Base-by-base conservation (phyloP, 2,797 vertebrate genomes). In the Sebastolobus alascanus region DNA sequence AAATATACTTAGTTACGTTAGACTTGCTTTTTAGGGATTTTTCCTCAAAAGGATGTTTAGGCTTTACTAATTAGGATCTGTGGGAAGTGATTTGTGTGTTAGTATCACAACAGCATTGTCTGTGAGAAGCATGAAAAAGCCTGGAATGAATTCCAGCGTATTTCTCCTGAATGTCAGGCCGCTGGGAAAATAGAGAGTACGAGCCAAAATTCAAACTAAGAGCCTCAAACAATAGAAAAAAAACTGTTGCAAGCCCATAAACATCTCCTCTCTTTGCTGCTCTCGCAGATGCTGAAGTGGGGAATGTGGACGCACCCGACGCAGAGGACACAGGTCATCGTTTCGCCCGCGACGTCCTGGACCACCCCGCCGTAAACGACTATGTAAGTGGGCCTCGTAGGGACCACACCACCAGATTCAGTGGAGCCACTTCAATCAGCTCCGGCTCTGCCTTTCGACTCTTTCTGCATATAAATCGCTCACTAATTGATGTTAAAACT, bases 331-430 rank as follows among this genome's bases (percentile, higher is more conserved):
- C 91, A 55, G 95, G 95, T 84, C 97, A 90, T n/a, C 97, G 97
- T 1, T 96, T 90, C 4, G 25, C 94, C 80, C 96, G 98, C 43
- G 97, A 99, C 35, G 93, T 97, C 87, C 95, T 91, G 1, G 96
- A 98, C 89, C 96, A 98, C 2, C 86, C 91, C 75, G 94, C 96
- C 0, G 92, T 99, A 59, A 97, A 97, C 0, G 98, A 99, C 94
- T 99, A 99, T 2, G 98, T 99, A 93, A 98, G 97, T 97, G 77
- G 46, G 46, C 27, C 11, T 20, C 25, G 37, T 77, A 4, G 52
- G 68, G 86, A 87, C 73, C 81, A 69, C 88, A 79, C 75, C 71
- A 35, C 7, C 1, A 91, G 84, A 89, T 84, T 86, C 91, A 88
- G 87, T 84, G 38, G 56, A 87, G 81, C 71, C 78, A 84, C 88